phyloP scores from a whole-genome alignment of 2,113 vertebrate species.

The Sapayoa aenigma region DNA sequence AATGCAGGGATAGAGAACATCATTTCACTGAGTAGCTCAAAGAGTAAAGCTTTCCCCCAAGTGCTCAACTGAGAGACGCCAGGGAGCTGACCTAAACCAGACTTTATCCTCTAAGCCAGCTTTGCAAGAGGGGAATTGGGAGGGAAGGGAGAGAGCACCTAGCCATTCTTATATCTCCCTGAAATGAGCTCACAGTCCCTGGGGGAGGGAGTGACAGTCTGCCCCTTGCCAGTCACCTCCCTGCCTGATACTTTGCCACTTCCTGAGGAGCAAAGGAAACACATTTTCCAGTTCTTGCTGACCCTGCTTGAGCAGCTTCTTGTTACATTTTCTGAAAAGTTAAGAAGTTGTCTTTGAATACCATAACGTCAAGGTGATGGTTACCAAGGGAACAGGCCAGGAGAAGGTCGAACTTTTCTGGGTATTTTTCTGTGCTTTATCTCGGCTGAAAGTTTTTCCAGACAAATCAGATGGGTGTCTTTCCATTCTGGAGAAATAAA shows the following conservation, averaged over 20 bases:
- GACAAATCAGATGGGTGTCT: slow-evolving; percentile 49
- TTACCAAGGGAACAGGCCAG: slow-evolving; percentile 76
- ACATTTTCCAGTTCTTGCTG: slow-evolving; percentile 19
- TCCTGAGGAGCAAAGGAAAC: slow-evolving; percentile 2
- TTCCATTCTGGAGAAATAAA: slow-evolving; percentile 58
- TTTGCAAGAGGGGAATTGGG: neutral
- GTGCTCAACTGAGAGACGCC: neutral
- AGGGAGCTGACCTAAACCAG: neutral
- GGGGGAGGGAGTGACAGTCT: neutral
- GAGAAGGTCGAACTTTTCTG: slow-evolving; percentile 61
- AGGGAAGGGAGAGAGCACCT: neutral
- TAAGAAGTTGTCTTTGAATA: slow-evolving; percentile 74
- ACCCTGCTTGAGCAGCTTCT: slow-evolving; percentile 10
- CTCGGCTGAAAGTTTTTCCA: slow-evolving; percentile 61
- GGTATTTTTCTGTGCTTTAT: slow-evolving; percentile 66
- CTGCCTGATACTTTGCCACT: neutral
- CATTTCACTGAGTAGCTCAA: neutral
- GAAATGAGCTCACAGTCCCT: neutral
- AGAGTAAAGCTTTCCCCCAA: neutral
- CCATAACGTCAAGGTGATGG: slow-evolving; percentile 64
- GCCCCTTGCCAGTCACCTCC: neutral
- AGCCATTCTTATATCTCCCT: neutral
- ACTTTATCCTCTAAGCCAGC: neutral
- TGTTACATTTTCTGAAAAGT: slow-evolving; percentile 55
- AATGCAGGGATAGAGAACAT: neutral